phyloP scores from a whole-genome alignment of 2,113 vertebrate species.

The Tricholaema leucomelas region DNA sequence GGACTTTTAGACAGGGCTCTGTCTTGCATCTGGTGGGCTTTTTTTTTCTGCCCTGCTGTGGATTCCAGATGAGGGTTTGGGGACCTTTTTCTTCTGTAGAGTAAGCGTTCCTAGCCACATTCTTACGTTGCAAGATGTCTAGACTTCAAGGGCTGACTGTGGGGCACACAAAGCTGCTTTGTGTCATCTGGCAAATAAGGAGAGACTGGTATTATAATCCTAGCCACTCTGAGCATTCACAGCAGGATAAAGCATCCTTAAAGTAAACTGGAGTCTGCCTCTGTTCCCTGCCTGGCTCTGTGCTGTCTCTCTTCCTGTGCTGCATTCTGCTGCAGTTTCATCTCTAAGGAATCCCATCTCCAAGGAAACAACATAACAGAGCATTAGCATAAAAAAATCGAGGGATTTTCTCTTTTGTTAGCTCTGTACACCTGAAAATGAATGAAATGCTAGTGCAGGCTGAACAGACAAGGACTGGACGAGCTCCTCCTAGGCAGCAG shows the following conservation, averaged over 20 bases:
- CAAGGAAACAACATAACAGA: constrained; percentile 30
- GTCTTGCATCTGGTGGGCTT: background rate
- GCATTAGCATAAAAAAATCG: background rate
- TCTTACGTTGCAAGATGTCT: background rate
- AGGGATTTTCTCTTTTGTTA: constrained; percentile 41
- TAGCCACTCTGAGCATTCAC: constrained; percentile 6
- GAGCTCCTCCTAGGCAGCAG: background rate
- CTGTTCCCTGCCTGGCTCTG: background rate
- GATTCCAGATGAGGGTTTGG: background rate
- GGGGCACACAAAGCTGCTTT: constrained; percentile 29
- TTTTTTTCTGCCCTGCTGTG: constrained; percentile 11
- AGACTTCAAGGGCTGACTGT: background rate
- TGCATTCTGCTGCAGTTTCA: background rate
- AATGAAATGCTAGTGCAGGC: background rate
- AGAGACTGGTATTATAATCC: constrained; percentile 22
- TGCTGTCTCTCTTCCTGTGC: background rate
- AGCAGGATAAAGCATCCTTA: constrained; percentile 40
- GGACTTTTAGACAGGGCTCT: accelerated
- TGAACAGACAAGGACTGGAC: background rate
- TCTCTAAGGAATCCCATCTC: constrained; percentile 39
- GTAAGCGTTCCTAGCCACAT: constrained; percentile 11
- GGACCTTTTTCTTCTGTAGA: background rate
- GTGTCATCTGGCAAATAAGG: constrained; percentile 16
- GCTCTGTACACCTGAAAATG: constrained; percentile 18
- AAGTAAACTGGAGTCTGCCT: constrained; percentile 36